These are phyloP conservation scores for Melanotaenia parkinsoni DNA, from an alignment of 2,797 vertebrate species.

Conservation along the genomic window DNA sequence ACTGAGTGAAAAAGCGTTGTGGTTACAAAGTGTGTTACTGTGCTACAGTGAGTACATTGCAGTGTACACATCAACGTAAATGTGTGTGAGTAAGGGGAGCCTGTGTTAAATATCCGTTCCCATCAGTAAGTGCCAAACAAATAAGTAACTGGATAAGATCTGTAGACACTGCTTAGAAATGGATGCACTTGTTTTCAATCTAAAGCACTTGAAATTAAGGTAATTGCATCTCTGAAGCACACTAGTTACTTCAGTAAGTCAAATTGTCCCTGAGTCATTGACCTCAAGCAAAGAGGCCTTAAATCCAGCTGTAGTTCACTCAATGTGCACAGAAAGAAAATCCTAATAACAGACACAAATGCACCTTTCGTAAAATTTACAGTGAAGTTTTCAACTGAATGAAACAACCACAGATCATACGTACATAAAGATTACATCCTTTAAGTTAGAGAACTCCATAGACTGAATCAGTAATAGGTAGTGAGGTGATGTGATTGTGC, in stretches of 20 bases:
- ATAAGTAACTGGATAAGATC: not conserved
- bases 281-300: not conserved
- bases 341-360: not conserved
- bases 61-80: not conserved
- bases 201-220: not conserved
- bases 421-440: not conserved
- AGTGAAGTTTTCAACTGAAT: not conserved
- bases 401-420: not conserved
- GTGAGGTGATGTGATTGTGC: not conserved
- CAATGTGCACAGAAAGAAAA: not conserved
- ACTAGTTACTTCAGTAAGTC: not conserved
- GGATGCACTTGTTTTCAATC: not conserved
- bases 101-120: not conserved
- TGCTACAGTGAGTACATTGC: conserved; percentile 4
- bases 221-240: not conserved
- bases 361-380: not conserved
- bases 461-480: not conserved
- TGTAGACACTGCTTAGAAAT: not conserved
- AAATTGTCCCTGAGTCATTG: not conserved
- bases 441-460: not conserved
- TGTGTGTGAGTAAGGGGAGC: not conserved
- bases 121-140: not conserved
- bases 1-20: conserved; percentile 36
- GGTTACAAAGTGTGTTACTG: conserved; percentile 16
- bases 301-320: no score